These are phyloP conservation scores for Cotesia chilonis DNA, from an alignment of 1,140 invertebrate genomes.

Conservation along the genomic window DNA sequence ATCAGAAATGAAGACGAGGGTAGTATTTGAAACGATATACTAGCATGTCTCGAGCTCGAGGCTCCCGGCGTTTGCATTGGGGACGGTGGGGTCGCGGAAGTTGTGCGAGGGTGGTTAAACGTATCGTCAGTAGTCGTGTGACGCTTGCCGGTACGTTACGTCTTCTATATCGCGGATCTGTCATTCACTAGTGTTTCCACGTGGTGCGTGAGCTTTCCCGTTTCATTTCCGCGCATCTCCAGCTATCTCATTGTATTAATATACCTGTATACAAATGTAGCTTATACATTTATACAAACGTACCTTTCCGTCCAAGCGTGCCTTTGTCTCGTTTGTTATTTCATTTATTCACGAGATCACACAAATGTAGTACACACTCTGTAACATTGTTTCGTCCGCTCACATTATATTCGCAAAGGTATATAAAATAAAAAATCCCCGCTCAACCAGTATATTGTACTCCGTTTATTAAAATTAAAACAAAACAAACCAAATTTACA, in stretches of 20 bases:
- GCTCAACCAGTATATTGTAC: too few species aligned
- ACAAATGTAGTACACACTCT: too few species aligned
- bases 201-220: constrained; percentile 13
- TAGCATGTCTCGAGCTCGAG: too few species aligned
- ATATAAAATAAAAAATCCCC: too few species aligned
- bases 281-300: background rate
- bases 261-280: constrained; percentile 4
- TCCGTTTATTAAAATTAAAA: too few species aligned
- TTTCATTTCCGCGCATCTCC: background rate
- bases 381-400: too few species aligned
- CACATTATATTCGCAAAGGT: too few species aligned
- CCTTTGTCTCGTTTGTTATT: background rate
- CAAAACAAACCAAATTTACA: too few species aligned
- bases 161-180: constrained; percentile 24
- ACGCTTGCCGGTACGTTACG: constrained; percentile 22
- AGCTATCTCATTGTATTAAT: background rate
- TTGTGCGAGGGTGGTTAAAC: constrained; percentile 35
- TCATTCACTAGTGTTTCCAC: constrained; percentile 29
- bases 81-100: constrained; percentile 29
- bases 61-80: constrained; percentile 15
- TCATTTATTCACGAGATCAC: too few species aligned
- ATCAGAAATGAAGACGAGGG: too few species aligned
- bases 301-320: constrained; percentile 3
- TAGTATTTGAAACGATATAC: too few species aligned
- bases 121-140: constrained; percentile 35